These are phyloP conservation scores for Spongia lamella DNA, from an alignment of 37 sponge, comb jelly and placozoan genomes.

Conservation along the genomic window DNA sequence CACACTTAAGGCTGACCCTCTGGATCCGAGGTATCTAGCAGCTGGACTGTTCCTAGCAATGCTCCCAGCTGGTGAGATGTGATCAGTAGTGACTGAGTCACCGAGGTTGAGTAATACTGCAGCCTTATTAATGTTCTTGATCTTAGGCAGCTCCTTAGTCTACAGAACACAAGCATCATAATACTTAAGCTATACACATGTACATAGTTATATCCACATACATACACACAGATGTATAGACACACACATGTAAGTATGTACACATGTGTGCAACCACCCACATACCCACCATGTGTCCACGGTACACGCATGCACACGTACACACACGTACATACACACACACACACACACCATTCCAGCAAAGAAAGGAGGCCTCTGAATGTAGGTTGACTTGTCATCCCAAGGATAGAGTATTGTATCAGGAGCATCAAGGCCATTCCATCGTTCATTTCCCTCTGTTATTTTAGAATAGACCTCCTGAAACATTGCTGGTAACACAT, in stretches of 20 bases:
- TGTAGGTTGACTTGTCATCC: conserved; percentile 82
- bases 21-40: conserved; percentile 73
- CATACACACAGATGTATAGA: neutral
- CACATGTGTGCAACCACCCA: neutral
- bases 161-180: neutral
- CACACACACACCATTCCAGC: conserved; percentile 59
- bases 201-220: neutral
- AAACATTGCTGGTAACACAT: conserved; percentile 90
- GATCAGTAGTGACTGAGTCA: conserved; percentile 94
- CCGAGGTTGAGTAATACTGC: conserved; percentile 81
- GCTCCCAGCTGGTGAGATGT: conserved; percentile 92
- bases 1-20: conserved; percentile 47
- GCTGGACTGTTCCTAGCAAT: conserved; percentile 90
- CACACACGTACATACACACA: neutral
- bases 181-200: too few species aligned
- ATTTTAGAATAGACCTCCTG: conserved; percentile 81
- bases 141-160: conserved; percentile 42
- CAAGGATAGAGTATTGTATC: conserved; percentile 84
- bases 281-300: neutral
- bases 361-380: conserved; percentile 93
- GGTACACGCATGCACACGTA: neutral
- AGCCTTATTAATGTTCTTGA: conserved; percentile 45
- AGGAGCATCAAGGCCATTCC: conserved; percentile 76
- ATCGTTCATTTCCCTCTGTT: conserved; percentile 69
- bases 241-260: neutral